These are phyloP conservation scores for Sanderia malayensis DNA, from an alignment of 30 jellyfish, hydroid and myxozoan species.

Conservation along the genomic window DNA sequence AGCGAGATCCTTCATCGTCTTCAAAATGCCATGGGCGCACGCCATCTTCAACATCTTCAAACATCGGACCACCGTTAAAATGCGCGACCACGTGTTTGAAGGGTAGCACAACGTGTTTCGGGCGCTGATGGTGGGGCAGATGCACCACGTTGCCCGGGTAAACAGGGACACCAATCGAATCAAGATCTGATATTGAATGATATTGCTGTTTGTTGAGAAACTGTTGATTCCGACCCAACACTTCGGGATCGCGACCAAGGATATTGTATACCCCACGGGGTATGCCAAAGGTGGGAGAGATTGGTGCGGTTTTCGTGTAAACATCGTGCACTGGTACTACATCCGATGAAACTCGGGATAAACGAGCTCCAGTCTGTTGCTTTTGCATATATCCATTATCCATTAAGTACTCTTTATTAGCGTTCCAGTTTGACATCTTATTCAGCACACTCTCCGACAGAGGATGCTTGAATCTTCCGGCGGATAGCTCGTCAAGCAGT, in stretches of 20 bases:
- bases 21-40: background rate
- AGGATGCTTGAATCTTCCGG: conserved; percentile 68
- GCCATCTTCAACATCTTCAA: conserved; percentile 40
- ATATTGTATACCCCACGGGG: conserved; percentile 15
- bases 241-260: conserved; percentile 67
- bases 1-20: background rate
- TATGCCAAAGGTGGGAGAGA: conserved; percentile 16
- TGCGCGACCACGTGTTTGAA: conserved; percentile 44
- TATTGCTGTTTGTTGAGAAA: conserved; percentile 55
- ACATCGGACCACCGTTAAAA: conserved; percentile 12
- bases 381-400: conserved; percentile 48
- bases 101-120: conserved; percentile 43
- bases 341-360: conserved; percentile 66
- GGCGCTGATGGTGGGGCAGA: conserved; percentile 32
- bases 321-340: conserved; percentile 69
- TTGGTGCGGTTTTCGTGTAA: conserved; percentile 36
- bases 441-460: conserved; percentile 66
- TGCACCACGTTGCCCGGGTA: conserved; percentile 60
- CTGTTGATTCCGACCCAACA: conserved; percentile 64
- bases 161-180: conserved; percentile 72
- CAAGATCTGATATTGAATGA: conserved; percentile 68
- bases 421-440: conserved; percentile 69
- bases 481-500: conserved; percentile 75
- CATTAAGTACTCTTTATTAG: conserved; percentile 54
- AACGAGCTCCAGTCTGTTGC: background rate